A percentile compares a stretch with the other conserved stretches of the same genome.
Conservation (phyloP, 2,888 invertebrate genomes). For the Caenorhabditis doughertyi region DNA sequence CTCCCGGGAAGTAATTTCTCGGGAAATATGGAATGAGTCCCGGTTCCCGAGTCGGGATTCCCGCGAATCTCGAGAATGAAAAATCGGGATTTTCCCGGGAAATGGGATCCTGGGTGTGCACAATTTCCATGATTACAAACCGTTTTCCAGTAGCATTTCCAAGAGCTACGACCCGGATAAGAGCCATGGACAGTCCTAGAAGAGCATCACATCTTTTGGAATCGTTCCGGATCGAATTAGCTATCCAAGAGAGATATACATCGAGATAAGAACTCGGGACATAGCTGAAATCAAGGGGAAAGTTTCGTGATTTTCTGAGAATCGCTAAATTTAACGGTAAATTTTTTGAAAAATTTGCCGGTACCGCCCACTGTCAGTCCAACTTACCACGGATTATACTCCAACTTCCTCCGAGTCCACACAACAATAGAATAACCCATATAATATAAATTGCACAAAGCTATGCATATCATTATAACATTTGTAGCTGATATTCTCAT, state of each 20-base stretch:
- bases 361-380: too few species aligned
- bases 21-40: too few species aligned
- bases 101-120: too few species aligned
- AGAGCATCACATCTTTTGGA: background rate
- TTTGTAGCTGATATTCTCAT: constrained; percentile 8
- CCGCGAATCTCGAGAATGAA: too few species aligned
- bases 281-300: too few species aligned
- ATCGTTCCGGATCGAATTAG: background rate
- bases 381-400: background rate
- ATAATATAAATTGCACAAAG: background rate
- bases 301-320: too few species aligned
- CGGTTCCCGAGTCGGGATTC: too few species aligned
- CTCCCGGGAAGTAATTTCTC: too few species aligned
- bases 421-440: background rate
- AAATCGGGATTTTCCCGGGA: too few species aligned
- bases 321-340: too few species aligned
- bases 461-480: background rate
- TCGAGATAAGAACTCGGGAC: background rate
- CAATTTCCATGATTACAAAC: too few species aligned
- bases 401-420: background rate
- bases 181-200: background rate
- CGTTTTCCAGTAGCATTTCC: background rate
- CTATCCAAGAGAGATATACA: background rate
- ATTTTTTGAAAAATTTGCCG: too few species aligned
- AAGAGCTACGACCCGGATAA: background rate